phyloP scores from a whole-genome alignment of 1,140 invertebrate genomes.

The Drosophila takahashii region DNA sequence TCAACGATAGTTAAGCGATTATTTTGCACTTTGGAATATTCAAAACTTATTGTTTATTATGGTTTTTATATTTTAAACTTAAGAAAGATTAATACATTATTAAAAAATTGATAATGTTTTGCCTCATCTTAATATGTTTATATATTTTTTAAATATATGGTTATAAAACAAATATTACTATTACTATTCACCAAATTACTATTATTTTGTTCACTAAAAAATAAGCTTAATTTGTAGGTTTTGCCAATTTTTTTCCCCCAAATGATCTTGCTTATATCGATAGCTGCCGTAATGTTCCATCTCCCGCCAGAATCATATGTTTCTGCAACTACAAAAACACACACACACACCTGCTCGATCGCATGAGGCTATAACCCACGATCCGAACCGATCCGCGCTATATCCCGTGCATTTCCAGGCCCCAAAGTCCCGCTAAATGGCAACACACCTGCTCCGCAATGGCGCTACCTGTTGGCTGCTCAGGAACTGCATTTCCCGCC shows the following conservation, averaged over 20 bases:
- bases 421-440: slow-evolving; percentile 50
- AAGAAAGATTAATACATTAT: no score
- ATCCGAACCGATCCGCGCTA: slow-evolving; percentile 21
- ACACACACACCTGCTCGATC: slow-evolving; percentile 30
- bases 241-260: rapidly evolving
- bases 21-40: no score
- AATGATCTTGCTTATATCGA: slow-evolving; percentile 20
- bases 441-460: slow-evolving; percentile 70
- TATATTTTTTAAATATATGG: no score
- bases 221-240: not conserved
- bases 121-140: no score
- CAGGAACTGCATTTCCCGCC: slow-evolving; percentile 40
- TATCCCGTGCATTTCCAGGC: slow-evolving; percentile 14
- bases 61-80: no score
- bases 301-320: slow-evolving; percentile 33
- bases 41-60: no score
- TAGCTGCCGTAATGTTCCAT: not conserved
- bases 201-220: no score
- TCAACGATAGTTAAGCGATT: not conserved
- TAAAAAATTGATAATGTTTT: no score
- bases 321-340: slow-evolving; percentile 12
- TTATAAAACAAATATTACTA: no score
- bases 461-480: slow-evolving; percentile 58
- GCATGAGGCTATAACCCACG: slow-evolving; percentile 9
- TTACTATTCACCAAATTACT: no score